Base-by-base conservation (phyloP, 2,888 invertebrate genomes). In the Lottia scabra region DNA sequence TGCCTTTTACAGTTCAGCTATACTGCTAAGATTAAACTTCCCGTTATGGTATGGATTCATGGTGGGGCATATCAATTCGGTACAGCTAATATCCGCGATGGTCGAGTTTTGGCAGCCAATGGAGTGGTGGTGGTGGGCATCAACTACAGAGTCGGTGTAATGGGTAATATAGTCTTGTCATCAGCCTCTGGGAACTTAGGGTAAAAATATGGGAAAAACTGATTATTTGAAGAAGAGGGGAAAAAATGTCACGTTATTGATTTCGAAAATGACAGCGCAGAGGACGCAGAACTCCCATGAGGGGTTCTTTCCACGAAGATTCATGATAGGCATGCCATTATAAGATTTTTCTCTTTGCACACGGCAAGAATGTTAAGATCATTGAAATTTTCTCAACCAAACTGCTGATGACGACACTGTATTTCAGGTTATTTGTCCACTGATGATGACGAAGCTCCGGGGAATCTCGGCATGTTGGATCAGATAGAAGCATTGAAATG, bases 391-490 rank as follows among this genome's bases (percentile, higher is more conserved):
- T n/a, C n/a, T n/a, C n/a, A n/a, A n/a, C n/a, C n/a, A n/a, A n/a
- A n/a, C 8, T 6, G 38, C n/a, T 56, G 23, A 56, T 23, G 56
- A 56, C 30, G 92, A 92, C 27, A 30, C 26, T 12, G 64, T 38
- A 26, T 26, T 38, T 26, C 13, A 68, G 68, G 97, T 38, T 98
- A 97, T 91, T 92, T 98, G 71, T 97, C 96, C 90, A 91, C 97
- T 86, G 93, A 93, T 69, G 93, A 93, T 83, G 76, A 82, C 80
- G 94, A 94, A 81, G 94, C 95, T 0, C 95, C 95, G 0, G 96
- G 96, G 10, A 97, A 97, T 90, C 94, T 96, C 93, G 97, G 90
- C 0, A 91, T 98, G 27, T 95, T 96, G 94, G 98, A 98, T 91
- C 98, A 98, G 91, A 94, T 95, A 10, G 88, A 97, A 85, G 97